Base-by-base conservation (phyloP, 2,888 invertebrate species). In the Archips xylosteana region DNA sequence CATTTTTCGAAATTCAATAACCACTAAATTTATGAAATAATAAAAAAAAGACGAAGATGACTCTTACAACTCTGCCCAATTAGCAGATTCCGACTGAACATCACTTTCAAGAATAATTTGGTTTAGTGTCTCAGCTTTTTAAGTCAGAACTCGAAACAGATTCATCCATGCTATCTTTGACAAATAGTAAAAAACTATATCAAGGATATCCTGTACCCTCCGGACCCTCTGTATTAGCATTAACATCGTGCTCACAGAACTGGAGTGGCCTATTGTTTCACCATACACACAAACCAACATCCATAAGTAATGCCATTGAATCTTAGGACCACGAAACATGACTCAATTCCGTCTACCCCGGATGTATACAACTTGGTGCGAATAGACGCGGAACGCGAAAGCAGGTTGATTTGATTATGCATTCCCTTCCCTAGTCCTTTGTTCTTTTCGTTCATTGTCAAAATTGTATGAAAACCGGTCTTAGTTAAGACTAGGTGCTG, bases 161-260 rank as follows among this genome's bases (percentile, higher is more conserved):
- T 49, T n/a, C 49, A n/a, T 49, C 49, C 4, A 45, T 12, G 8
- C 8, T n/a, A 23, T 2, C 51, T 12, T 6, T 32, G 32, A 3
- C 32, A 61, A 63, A 63, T 63, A 12, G n/a, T 59, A 62, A 68
- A 72, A 72, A 63, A 62, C 54, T 45, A 64, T 4, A 15, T 23
- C 57, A 15, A 62, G 62, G n/a, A 72, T 67, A 63, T 57, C 47
- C 62, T 51, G 15, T 10, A 63, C 62, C 57, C 39, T 57, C 23
- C 81, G 79, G 80, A 81, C 86, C 86, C 83, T 84, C 86, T 85
- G 84, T 85, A 89, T 90, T 89, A 87, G 86, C 87, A 88, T 88
- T 85, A 88, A 87, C 86, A 87, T 85, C 84, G 85, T 85, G 83
- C 84, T 64, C 72, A 57, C 82, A 80, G 81, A 82, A 78, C 85